These are phyloP conservation scores for Fistularia commersonii DNA, from an alignment of 2,797 vertebrate genomes.

Conservation along the genomic window DNA sequence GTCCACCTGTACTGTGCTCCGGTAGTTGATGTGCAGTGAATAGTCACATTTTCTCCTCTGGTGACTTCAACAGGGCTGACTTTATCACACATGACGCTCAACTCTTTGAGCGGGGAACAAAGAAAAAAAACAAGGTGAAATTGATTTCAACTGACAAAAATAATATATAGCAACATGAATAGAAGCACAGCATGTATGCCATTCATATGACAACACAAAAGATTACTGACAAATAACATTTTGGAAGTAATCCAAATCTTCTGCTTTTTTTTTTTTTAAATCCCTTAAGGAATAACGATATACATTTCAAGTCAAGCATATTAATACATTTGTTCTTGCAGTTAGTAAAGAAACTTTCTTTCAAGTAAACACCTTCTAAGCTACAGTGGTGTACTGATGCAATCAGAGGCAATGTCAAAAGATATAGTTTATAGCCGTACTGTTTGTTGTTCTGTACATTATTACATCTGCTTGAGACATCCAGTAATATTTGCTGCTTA, in stretches of 20 bases:
- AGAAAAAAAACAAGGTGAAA: too few species aligned
- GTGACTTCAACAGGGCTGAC: constrained; percentile 24
- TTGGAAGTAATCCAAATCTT: too few species aligned
- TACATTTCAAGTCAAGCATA: constrained; percentile 2
- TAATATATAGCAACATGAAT: too few species aligned
- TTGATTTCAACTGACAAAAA: too few species aligned
- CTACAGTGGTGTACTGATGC: constrained; percentile 24
- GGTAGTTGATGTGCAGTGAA: constrained; percentile 35
- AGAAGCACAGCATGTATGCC: too few species aligned
- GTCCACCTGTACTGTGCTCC: constrained; percentile 54
- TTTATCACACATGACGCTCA: constrained; percentile 33
- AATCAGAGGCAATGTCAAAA: constrained; percentile 35
- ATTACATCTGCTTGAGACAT: neutral
- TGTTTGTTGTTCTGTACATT: neutral
- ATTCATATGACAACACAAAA: too few species aligned
- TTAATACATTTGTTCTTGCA: neutral
- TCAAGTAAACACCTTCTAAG: constrained; percentile 26
- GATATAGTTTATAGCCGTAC: constrained; percentile 8
- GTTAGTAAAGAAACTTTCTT: constrained; percentile 8
- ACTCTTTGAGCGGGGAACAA: too few species aligned
- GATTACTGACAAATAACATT: too few species aligned
- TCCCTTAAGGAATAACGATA: constrained; percentile 1
- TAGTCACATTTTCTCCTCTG: constrained; percentile 46
- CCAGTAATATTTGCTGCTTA: too few species aligned
- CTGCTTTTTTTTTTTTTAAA: too few species aligned